Base-by-base conservation (phyloP, 2,797 vertebrate genomes). In the Darevskia nairensis region DNA sequence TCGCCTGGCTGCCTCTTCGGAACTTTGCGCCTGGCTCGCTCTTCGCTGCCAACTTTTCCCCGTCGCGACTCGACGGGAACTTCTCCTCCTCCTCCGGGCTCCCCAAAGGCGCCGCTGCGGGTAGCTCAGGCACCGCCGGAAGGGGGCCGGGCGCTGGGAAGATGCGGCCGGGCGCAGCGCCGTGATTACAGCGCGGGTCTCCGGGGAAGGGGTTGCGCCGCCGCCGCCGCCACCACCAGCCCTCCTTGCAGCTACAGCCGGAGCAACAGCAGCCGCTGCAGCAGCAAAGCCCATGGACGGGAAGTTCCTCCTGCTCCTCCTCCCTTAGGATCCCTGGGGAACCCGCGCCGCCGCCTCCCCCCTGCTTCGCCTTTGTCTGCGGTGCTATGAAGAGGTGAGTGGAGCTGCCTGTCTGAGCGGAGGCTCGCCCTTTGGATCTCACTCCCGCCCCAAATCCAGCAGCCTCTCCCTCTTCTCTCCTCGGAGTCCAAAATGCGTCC, bases 201-300 rank as follows among this genome's bases (percentile, higher is more conserved):
- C 75, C 55, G 35, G 23, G 50, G 76, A 71, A 35, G 46, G 17
- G 75, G 75, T 84, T 35, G 83, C 44, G 29, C 64, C 27, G 17
- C 46, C 76, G 88, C 35, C 59, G 27, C 71, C 69, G 69, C 50
- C n/a, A 7, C 78, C 78, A 44, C 78, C 78, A 44, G 35, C 55
- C 19, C 66, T 50, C 68, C 78, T 50, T 35, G 19, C 46, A 72
- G 55, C 79, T 32, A 89, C 88, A 90, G 84, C 90, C 90, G 88
- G 94, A 93, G 93, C 29, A 79, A 19, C 15, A 55, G 85, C 66
- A 6, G 94, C 93, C 72, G 93, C 92, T 87, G 89, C 92, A 85
- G 90, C 87, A 88, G 90, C 87, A 29, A 46, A 35, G 8, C 90
- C 93, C 91, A 78, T 83, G 85, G 89, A 76, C 5, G 80, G 85